phyloP scores from a whole-genome alignment of 2,888 invertebrate genomes.

The Ferrisia virgata region DNA sequence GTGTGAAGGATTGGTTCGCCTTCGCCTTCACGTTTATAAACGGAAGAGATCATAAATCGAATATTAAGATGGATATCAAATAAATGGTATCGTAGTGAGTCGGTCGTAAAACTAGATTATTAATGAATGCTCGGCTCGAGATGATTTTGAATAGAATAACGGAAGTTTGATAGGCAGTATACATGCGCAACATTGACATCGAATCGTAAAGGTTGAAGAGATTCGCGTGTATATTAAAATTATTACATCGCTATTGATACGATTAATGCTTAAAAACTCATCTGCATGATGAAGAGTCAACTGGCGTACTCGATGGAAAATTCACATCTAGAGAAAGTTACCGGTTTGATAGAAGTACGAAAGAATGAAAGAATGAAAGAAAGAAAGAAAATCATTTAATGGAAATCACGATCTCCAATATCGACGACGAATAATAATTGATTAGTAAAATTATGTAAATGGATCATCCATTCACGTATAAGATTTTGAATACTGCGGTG shows the following conservation, averaged over 20 bases:
- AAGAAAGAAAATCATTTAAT: slow-evolving; percentile 2
- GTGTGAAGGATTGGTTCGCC: neutral
- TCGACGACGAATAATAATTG: slow-evolving; percentile 13
- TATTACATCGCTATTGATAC: neutral
- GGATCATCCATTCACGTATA: neutral
- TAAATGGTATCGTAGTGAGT: neutral
- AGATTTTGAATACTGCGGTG: neutral
- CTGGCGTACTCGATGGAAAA: neutral
- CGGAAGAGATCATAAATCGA: slow-evolving; percentile 18
- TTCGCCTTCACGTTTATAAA: neutral
- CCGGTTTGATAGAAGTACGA: neutral
- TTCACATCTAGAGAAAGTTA: neutral
- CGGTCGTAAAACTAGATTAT: neutral
- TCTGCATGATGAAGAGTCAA: neutral
- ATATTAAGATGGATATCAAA: neutral
- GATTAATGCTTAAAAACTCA: too few relatives aligned
- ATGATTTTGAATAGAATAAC: slow-evolving; percentile 16
- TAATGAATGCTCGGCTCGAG: neutral
- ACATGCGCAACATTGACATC: neutral
- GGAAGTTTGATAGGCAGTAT: slow-evolving; percentile 17
- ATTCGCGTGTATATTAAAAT: neutral
- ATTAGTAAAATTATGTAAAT: slow-evolving; percentile 22
- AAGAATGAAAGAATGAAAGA: too few relatives aligned
- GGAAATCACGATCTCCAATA: slow-evolving; percentile 4
- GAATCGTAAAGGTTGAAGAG: neutral